Evolutionary conservation across 2,797 vertebrate genomes (phyloP).

Genomic region (Trachops cirrhosus): DNA sequence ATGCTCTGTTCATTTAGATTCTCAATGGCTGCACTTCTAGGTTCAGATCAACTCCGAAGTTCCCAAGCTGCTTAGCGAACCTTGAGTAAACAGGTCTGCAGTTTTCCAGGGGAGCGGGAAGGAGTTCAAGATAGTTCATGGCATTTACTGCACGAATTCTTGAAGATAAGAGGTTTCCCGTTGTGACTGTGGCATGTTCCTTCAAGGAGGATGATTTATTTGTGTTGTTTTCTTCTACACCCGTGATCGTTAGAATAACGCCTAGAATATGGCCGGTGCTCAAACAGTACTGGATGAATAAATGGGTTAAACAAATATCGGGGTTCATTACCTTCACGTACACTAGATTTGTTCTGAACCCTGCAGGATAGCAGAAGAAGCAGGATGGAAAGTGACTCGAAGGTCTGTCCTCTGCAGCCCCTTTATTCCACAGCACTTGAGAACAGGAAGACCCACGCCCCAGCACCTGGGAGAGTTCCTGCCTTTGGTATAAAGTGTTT

Average conservation of each 20-base stretch:
- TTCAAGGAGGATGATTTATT: not conserved
- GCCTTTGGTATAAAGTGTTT: not conserved
- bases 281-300: not conserved
- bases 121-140: not conserved
- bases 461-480: not conserved
- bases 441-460: not conserved
- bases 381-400: not conserved
- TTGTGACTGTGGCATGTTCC: not conserved
- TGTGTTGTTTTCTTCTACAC: not conserved
- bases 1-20: not conserved
- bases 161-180: not conserved
- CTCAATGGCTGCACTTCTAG: not conserved
- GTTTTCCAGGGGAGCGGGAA: not conserved
- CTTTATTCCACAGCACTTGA: not conserved
- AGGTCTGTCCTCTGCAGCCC: not conserved
- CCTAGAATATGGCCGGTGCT: not conserved
- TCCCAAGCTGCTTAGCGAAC: not conserved
- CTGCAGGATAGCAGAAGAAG: not conserved
- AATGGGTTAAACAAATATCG: not conserved
- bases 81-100: not conserved
- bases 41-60: not conserved
- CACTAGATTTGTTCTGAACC: not conserved
- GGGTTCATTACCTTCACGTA: not conserved
- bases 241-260: not conserved
- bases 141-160: not conserved